phyloP scores from a whole-genome alignment of 2,888 invertebrate species.

The Cerastis rubricosa region DNA sequence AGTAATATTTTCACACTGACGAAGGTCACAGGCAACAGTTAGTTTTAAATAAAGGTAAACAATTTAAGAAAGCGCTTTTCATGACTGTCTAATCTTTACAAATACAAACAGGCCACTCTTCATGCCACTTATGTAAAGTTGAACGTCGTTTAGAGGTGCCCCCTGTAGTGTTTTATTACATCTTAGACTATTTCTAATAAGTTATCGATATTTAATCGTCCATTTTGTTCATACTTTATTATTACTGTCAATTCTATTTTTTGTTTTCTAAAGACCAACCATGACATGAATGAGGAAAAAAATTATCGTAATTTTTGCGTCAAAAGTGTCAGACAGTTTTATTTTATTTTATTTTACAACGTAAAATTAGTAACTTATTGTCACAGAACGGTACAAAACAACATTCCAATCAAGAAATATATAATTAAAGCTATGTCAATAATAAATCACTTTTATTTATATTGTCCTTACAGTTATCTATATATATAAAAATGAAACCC shows the following conservation, averaged over 20 bases:
- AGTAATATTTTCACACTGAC: no score
- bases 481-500: no score
- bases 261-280: neutral
- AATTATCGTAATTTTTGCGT: constrained; percentile 6
- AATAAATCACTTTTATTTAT: constrained; percentile 55
- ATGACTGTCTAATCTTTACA: neutral
- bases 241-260: constrained; percentile 15
- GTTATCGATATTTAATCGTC: constrained; percentile 41
- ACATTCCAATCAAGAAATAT: constrained; percentile 32
- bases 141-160: constrained; percentile 27
- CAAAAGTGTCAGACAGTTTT: neutral
- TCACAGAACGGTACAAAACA: constrained; percentile 4
- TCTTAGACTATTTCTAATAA: constrained; percentile 15
- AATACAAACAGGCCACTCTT: neutral
- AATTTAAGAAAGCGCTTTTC: no score
- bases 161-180: constrained; percentile 46
- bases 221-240: constrained; percentile 34
- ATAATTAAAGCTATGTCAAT: constrained; percentile 32
- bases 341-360: neutral
- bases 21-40: no score
- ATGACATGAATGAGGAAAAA: constrained; percentile 1
- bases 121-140: constrained; percentile 22
- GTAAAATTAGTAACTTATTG: neutral
- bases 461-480: constrained; percentile 8
- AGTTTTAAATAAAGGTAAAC: neutral